Conservation (phyloP, 1,140 invertebrate species). For the Gonatopus flavifemur region DNA sequence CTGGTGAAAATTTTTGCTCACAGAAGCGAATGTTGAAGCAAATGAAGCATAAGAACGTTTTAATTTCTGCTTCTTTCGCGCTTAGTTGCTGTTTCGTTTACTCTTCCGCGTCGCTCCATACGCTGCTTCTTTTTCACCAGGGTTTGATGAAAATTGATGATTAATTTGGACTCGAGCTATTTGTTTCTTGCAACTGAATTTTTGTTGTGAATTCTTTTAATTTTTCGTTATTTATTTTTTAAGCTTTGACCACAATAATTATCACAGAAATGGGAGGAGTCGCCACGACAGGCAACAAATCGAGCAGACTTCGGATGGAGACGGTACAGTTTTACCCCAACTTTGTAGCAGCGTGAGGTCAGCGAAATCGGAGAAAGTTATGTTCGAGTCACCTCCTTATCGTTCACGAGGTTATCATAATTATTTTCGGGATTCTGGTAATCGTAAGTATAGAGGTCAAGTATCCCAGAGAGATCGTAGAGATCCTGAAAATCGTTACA, state of each 20-base stretch:
- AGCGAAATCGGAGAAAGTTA: conserved; percentile 25
- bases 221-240: background rate
- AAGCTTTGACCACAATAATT: conserved; percentile 35
- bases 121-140: too few species aligned
- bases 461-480: conserved; percentile 40
- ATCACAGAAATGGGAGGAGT: conserved; percentile 41
- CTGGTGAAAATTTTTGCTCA: too few species aligned
- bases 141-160: too few species aligned
- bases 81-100: too few species aligned
- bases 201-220: background rate
- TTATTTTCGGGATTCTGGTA: conserved; percentile 38
- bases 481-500: conserved; percentile 36
- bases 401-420: conserved; percentile 42
- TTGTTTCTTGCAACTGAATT: background rate
- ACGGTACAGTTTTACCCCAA: conserved; percentile 45
- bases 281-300: conserved; percentile 43
- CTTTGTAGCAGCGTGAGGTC: conserved; percentile 39
- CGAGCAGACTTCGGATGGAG: conserved; percentile 35
- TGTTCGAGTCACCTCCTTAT: conserved; percentile 39
- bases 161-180: background rate
- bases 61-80: too few species aligned
- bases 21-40: too few species aligned
- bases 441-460: conserved; percentile 47
- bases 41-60: too few species aligned
- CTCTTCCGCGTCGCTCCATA: too few species aligned